phyloP scores from a whole-genome alignment of 2,797 vertebrate genomes.

The Enteromius thamalakanensis region DNA sequence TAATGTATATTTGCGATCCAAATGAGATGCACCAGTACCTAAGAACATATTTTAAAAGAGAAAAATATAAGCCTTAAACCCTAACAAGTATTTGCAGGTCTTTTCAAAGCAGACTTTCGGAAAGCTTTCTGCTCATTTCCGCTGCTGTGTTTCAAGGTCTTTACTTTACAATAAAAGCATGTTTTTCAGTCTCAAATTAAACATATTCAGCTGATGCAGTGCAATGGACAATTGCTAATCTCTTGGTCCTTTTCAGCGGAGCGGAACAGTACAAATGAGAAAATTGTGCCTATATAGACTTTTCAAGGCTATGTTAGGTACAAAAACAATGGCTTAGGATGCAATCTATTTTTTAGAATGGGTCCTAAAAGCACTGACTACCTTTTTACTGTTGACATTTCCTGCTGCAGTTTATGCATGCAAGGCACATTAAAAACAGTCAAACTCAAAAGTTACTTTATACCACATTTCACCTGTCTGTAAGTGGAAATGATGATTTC shows the following conservation, averaged over 20 bases:
- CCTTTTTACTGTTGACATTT: neutral
- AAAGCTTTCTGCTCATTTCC: neutral
- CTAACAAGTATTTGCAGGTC: neutral
- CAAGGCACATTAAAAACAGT: neutral
- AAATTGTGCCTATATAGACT: neutral
- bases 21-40: neutral
- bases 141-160: neutral
- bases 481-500: conserved; percentile 95
- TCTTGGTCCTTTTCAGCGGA: neutral
- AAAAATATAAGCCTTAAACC: too few species aligned
- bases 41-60: neutral
- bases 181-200: conserved; percentile 9
- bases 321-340: neutral
- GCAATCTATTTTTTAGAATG: neutral
- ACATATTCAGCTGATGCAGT: neutral
- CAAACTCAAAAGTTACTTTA: neutral
- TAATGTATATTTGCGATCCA: neutral
- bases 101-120: neutral
- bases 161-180: neutral
- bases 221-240: neutral
- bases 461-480: conserved; percentile 83
- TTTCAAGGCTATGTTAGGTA: neutral
- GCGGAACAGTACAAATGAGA: conserved; percentile 2
- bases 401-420: neutral
- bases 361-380: conserved; percentile 12